phyloP scores from a whole-genome alignment of 2,888 invertebrate species.

The Euproctis similis region DNA sequence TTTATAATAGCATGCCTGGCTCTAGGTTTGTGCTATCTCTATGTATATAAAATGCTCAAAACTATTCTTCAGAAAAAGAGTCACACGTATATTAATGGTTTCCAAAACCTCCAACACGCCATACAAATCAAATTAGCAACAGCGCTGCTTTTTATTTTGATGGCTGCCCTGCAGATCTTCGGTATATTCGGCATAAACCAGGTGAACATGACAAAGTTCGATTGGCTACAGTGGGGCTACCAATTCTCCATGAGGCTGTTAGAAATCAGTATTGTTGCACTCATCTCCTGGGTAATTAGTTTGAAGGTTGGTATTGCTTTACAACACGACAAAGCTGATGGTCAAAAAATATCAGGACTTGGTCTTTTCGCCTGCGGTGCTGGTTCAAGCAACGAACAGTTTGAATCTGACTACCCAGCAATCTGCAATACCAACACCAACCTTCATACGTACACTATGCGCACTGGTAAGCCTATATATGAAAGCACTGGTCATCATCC shows the following conservation, averaged over 20 bases:
- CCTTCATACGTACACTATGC: conserved; percentile 86
- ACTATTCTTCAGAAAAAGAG: conserved; percentile 84
- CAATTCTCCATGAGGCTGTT: conserved; percentile 89
- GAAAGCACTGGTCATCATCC: conserved; percentile 74
- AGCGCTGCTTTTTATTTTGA: conserved; percentile 87
- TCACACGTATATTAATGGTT: conserved; percentile 86
- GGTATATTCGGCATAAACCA: conserved; percentile 76
- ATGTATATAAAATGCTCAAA: conserved; percentile 86
- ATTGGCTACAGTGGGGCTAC: conserved; percentile 95
- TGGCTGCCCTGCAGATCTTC: conserved; percentile 90
- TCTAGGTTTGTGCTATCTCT: conserved; percentile 89
- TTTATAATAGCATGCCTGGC: conserved; percentile 90
- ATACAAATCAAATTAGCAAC: conserved; percentile 93
- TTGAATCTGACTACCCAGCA: conserved; percentile 88
- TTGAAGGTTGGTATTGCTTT: conserved; percentile 77
- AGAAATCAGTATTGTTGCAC: conserved; percentile 90
- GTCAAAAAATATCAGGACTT: conserved; percentile 81
- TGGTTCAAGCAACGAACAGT: conserved; percentile 89
- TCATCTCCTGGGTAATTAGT: conserved; percentile 91
- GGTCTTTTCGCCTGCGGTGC: conserved; percentile 88
- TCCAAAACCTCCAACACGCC: conserved; percentile 88
- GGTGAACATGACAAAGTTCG: conserved; percentile 79
- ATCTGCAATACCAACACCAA: conserved; percentile 91
- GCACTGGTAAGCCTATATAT: conserved; percentile 85
- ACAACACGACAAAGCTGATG: conserved; percentile 83